Base-by-base conservation (phyloP, 2,113 vertebrate genomes). In the Marcusenius ussheri region DNA sequence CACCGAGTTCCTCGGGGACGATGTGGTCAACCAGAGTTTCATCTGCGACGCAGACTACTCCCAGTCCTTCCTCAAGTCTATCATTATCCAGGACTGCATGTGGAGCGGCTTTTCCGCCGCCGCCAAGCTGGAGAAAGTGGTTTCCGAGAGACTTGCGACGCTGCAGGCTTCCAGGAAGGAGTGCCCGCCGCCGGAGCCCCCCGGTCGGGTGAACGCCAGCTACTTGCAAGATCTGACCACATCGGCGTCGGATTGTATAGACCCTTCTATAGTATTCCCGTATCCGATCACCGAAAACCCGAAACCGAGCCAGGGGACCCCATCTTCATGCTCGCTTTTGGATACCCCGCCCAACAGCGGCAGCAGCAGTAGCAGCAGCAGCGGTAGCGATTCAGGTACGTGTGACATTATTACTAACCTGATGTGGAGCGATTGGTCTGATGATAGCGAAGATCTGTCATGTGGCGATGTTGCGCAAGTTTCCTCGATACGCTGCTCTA, bases 61-160 rank as follows among this genome's bases (percentile, higher is more conserved):
- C 56, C 94, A 96, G 88, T 95, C 93, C 91, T 96, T 98, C 90
- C 96, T 98, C 90, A 97, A 98, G 91, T 98, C 97, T 89, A 98
- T 99, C 94, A 97, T 99, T 93, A 98, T 99, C 90, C 98, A 99
- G 95, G 98, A 99, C 94, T 99, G 98, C 90, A 99, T 99, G 98
- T 99, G 98, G 98, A 99, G 98, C 93, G 97, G 98, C 42, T 99
- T 98, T 93, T 98, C 97, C 0, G 97, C 98, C 0, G 97, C 97
- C 0, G 98, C 97, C 91, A 99, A 98, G 94, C 96, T 99, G 47
- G 97, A 98, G 95, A 97, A 97, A 92, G 97, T 97, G 92, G 98
- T 99, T 46, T 99, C 98, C 0, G 97, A 99, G 94, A 96, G 97
- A 93, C 96, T 99, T 46, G 98, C 97, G 0, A 97, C 97, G 3